Evolutionary conservation across 2,888 invertebrate species (phyloP), one percentile per base, ranked within the genome.

Genomic region (Biston betularia): DNA sequence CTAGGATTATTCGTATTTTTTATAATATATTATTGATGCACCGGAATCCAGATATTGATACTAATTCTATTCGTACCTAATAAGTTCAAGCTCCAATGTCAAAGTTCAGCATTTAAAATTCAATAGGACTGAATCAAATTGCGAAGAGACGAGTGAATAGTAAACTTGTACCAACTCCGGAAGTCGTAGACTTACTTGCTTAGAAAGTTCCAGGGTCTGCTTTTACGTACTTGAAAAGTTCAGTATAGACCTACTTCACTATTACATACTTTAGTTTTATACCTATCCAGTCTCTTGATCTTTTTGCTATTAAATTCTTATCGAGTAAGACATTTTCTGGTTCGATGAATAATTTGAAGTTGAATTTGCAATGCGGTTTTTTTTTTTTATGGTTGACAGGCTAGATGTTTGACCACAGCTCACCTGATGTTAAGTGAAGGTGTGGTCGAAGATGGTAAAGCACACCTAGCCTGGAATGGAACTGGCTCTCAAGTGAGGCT

Each of bases 21-120:
- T 24, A 2, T 3, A 24, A 24, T 24, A 1, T 24, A 24, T 24
- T 24, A 24, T 24, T 24, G 24, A 3, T 24, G 24, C n/a, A n/a
- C n/a, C n/a, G n/a, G n/a, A n/a, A n/a, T n/a, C n/a, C n/a, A n/a
- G n/a, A n/a, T 24, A 24, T 24, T 24, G 24, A 3, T 24, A 3
- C 24, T 24, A 24, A 24, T 24, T 24, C 24, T 24, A 38, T 38
- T 38, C 9, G 6, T 38, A 38, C 2, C n/a, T 12, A 44, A n/a
- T 44, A n/a, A 38, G 44, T 12, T 45, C 42, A 34, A 10, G 35
- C 11, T 42, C 15, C n/a, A 11, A 34, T 24, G 50, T 44, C 35
- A 56, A 61, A 61, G 52, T 57, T 61, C 40, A 46, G 4, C 53
- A 48, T 56, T 54, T 34, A 67, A 67, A 67, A 59, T 63, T 67